A percentile compares a stretch with the other conserved stretches of the same genome.
phyloP scores from a whole-genome alignment of 2,113 vertebrate species.

The Sisor rabdophorus region DNA sequence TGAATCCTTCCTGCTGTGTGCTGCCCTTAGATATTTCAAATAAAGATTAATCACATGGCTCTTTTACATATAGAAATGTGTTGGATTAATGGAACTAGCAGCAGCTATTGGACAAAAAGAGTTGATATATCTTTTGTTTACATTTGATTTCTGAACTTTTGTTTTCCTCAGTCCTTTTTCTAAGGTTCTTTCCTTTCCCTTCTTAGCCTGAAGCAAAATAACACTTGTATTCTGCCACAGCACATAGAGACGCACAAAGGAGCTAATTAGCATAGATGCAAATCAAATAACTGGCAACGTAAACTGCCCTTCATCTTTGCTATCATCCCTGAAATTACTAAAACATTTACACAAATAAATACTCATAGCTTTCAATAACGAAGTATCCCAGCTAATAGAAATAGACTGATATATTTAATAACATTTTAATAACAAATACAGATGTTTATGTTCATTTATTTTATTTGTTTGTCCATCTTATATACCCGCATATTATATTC shows the following conservation, averaged over 20 bases:
- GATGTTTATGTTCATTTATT: too few relatives aligned
- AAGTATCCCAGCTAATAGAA: constrained; percentile 52
- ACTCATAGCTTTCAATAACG: constrained; percentile 70
- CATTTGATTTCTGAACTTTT: constrained; percentile 40
- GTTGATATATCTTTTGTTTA: background rate
- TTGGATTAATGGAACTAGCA: background rate
- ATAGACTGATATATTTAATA: too few relatives aligned
- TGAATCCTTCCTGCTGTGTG: too few relatives aligned
- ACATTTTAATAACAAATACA: too few relatives aligned
- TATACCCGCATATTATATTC: too few relatives aligned
- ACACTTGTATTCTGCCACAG: constrained; percentile 79
- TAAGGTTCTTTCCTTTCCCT: constrained; percentile 57
- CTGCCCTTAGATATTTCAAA: too few relatives aligned
- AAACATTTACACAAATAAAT: constrained; percentile 74
- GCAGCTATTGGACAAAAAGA: background rate
- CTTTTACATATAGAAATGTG: background rate
- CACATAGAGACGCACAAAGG: constrained; percentile 81
- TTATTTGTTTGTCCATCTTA: too few relatives aligned
- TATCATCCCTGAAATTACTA: constrained; percentile 76
- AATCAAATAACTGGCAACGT: constrained; percentile 80
- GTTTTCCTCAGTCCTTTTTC: constrained; percentile 71
- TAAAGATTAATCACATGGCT: background rate
- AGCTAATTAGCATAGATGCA: constrained; percentile 82
- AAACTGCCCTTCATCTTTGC: constrained; percentile 75
- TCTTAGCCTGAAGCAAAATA: constrained; percentile 72